These are phyloP conservation scores for Lamellibrachia satsuma DNA, from an alignment of 2,888 invertebrate genomes.

Conservation along the genomic window DNA sequence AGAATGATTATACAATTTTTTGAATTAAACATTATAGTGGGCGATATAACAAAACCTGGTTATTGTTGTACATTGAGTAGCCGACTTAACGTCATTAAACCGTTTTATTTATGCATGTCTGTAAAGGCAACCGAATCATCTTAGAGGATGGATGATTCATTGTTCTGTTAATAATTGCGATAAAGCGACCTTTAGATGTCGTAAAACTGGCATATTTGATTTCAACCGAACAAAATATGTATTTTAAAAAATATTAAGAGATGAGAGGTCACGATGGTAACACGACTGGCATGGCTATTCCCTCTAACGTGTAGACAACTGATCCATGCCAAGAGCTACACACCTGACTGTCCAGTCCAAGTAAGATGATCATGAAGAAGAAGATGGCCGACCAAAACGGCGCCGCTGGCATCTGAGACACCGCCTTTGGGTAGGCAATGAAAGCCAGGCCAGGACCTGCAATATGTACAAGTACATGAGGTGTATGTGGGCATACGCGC, in stretches of 20 bases:
- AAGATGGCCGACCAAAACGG: slow-evolving; percentile 74
- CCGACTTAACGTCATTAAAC: too few species aligned
- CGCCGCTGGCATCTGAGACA: slow-evolving; percentile 72
- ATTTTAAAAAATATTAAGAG: too few species aligned
- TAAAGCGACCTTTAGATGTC: too few species aligned
- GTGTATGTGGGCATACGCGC: neutral
- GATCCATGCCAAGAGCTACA: neutral
- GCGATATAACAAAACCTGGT: too few species aligned
- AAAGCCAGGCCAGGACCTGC: slow-evolving; percentile 66
- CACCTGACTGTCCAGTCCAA: slow-evolving; percentile 70
- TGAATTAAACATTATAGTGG: too few species aligned
- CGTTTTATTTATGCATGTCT: neutral
- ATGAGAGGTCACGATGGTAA: too few species aligned
- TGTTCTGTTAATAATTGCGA: too few species aligned
- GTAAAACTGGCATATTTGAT: too few species aligned
- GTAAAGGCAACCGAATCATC: neutral
- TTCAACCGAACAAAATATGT: too few species aligned
- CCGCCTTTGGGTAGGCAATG: slow-evolving; percentile 72
- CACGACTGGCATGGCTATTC: too few species aligned
- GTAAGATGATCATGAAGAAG: slow-evolving; percentile 75
- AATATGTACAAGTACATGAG: slow-evolving; percentile 18
- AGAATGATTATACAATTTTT: too few species aligned
- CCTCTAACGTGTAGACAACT: neutral
- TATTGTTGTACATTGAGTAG: too few species aligned
- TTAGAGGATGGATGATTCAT: neutral